These are phyloP conservation scores for Philotrypesis tridentata DNA, from an alignment of 1,140 invertebrate genomes.

Conservation along the genomic window DNA sequence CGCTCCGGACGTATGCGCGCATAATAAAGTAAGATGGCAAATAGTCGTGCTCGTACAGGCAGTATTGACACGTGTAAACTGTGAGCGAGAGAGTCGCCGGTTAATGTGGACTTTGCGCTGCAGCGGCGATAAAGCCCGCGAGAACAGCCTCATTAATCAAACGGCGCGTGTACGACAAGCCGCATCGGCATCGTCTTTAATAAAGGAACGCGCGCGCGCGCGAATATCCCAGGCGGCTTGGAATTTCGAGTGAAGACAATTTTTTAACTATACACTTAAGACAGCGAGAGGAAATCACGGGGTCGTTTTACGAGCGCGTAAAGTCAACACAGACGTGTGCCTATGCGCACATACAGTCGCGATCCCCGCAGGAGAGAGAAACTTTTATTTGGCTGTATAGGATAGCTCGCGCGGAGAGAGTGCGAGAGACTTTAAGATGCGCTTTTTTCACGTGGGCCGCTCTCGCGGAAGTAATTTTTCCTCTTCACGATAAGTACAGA, in stretches of 20 bases:
- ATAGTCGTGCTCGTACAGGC: no score
- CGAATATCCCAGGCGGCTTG: neutral
- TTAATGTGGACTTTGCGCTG: neutral
- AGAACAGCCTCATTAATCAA: neutral
- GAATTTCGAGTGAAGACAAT: neutral
- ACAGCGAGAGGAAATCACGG: neutral
- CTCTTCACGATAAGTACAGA: no score
- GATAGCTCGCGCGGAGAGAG: no score
- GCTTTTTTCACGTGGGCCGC: no score
- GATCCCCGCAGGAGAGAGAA: neutral
- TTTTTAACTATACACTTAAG: slow-evolving; percentile 3
- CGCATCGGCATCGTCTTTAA: neutral
- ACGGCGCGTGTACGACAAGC: neutral
- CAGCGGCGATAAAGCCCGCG: neutral
- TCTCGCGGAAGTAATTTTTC: neutral
- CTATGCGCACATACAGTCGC: neutral
- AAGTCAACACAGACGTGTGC: neutral
- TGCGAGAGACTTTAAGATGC: no score
- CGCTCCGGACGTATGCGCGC: no score
- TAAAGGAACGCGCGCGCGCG: no score
- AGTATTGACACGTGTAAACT: no score
- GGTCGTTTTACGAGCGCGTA: slow-evolving; percentile 12
- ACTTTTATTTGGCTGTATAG: slow-evolving; percentile 35
- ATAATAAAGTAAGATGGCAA: no score
- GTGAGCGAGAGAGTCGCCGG: no score